Evolutionary conservation across 2,797 vertebrate species (phyloP), one percentile per base, ranked within the genome.

Genomic region (Corythornis leucogaster): DNA sequence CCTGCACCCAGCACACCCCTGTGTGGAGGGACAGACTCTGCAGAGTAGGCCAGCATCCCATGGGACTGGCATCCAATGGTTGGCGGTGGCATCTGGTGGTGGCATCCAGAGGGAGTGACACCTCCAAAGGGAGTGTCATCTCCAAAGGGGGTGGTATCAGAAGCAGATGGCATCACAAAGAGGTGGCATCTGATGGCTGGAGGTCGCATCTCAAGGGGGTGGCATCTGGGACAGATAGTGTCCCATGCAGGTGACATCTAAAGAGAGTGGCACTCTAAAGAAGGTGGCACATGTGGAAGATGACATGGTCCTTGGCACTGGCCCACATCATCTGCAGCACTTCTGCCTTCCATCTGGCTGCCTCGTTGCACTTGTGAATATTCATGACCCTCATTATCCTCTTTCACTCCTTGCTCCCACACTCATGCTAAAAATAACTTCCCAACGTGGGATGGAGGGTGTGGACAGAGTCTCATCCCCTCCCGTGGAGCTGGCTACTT

Each of bases 281-380:
- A 10, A 30, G 2, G 57, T 54, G 61, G 8, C 55, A 28, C 73
- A 10, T 19, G 25, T 22, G 55, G 55, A 22, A 58, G 55, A 58
- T 25, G 21, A 19, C 2, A 7, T 91, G 87, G 86, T 93, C 84
- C 70, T 94, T 97, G 96, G 96, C 96, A 91, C 63, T 2, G 21
- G 71, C 94, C 94, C 96, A 97, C 89, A 93, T 96, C 96, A 97
- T 97, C 96, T 97, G 96, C 96, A 97, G 92, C 96, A 93, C 92
- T 93, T 94, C 93, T 94, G 81, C 83, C 95, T 96, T 82, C 95
- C 92, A 71, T 93, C 93, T 96, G 96, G 86, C 73, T 85, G 93
- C 87, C 88, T 94, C 95, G 89, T 84, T 76, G 94, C 92, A 80
- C 83, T 77, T 75, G 85, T 95, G 96, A 97, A 96, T 96, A 96